These are phyloP conservation scores for Pyralis farinalis DNA, from an alignment of 2,888 invertebrate genomes.

Conservation along the genomic window DNA sequence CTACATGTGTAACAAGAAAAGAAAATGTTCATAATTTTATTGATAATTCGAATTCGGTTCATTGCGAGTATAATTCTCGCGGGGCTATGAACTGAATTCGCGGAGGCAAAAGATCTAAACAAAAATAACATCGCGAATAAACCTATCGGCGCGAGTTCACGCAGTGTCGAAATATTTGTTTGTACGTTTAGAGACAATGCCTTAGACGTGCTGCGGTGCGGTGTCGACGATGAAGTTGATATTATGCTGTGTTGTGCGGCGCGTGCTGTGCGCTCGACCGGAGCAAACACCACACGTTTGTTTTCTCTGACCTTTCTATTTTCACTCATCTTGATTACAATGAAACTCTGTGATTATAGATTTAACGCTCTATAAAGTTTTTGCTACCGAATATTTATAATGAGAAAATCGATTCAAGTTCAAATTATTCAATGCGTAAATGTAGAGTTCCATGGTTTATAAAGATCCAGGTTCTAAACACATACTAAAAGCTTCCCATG, in stretches of 20 bases:
- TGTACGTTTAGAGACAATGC: constrained; percentile 13
- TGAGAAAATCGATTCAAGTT: too few species aligned
- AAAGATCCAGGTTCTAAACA: too few species aligned
- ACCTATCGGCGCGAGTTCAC: constrained; percentile 16
- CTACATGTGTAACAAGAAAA: too few species aligned
- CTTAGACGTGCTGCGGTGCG: not conserved
- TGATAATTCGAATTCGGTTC: too few species aligned
- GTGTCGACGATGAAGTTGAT: constrained; percentile 6
- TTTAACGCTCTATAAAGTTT: too few species aligned
- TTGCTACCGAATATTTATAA: too few species aligned
- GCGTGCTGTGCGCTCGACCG: constrained; percentile 19
- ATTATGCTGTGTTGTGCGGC: constrained; percentile 3
- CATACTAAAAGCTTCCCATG: too few species aligned
- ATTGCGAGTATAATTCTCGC: not conserved
- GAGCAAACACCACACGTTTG: constrained; percentile 23
- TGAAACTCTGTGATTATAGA: not conserved
- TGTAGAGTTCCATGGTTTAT: too few species aligned
- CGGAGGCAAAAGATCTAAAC: constrained; percentile 21
- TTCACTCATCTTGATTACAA: constrained; percentile 37
- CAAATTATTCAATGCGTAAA: too few species aligned
- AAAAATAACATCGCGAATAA: constrained; percentile 23
- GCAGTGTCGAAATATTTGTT: constrained; percentile 24
- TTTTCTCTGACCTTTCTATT: constrained; percentile 57
- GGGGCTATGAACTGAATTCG: constrained; percentile 22
- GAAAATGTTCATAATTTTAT: too few species aligned